phyloP scores from a whole-genome alignment of 2,797 vertebrate species.

The Clarias fuscus region DNA sequence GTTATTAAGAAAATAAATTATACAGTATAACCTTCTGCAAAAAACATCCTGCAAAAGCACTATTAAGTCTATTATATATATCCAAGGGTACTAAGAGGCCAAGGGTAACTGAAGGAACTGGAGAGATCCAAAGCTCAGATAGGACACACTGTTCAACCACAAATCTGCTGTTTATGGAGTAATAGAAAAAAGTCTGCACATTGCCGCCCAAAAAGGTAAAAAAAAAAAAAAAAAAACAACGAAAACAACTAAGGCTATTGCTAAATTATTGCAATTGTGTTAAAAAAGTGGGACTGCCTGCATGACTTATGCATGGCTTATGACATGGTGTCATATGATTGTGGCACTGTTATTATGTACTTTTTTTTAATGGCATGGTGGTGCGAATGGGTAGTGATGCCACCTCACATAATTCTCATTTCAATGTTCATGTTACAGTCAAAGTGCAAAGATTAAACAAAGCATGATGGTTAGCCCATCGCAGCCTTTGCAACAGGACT shows the following conservation, averaged over 20 bases:
- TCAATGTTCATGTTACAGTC: not conserved
- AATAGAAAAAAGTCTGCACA: not conserved
- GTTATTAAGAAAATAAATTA: not conserved
- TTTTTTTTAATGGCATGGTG: not conserved
- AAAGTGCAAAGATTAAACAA: constrained; percentile 9
- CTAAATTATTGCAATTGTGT: no score
- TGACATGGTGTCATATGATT: constrained; percentile 1
- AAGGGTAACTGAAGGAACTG: not conserved
- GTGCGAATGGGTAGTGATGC: not conserved
- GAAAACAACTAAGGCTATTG: no score
- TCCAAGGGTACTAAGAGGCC: not conserved
- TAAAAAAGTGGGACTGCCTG: not conserved
- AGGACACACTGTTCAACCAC: not conserved
- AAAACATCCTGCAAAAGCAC: not conserved
- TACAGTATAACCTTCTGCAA: not conserved
- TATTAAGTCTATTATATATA: not conserved
- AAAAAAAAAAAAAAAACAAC: no score
- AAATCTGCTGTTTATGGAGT: not conserved
- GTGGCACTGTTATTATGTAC: not conserved
- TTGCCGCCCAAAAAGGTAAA: no score
- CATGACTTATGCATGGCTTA: not conserved
- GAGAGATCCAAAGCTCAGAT: not conserved
- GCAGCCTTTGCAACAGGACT: not conserved
- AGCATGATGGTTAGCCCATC: not conserved
- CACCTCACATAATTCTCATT: not conserved